Percentiles rank a stretch among this genome's conserved stretches.
Evolutionary conservation across 1,140 invertebrate genomes (phyloP).

Genomic region (Drosophila kurseongensis): DNA sequence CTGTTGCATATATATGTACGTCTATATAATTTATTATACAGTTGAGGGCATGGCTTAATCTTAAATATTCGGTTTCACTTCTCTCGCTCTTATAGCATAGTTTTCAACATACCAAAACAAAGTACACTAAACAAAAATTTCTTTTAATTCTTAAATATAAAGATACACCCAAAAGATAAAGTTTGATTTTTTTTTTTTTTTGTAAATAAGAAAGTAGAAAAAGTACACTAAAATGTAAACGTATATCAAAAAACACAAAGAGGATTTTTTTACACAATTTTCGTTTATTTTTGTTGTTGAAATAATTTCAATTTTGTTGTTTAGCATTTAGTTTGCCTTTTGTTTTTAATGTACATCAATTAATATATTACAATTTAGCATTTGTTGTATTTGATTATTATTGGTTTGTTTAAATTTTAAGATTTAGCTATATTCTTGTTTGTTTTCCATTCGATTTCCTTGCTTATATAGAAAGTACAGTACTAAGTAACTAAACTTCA

Average conservation of each 20-base stretch:
- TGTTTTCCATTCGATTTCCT: constrained; percentile 52
- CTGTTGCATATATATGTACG: constrained; percentile 41
- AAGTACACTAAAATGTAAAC: constrained; percentile 35
- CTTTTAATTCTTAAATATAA: constrained; percentile 39
- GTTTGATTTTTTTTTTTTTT: constrained; percentile 6
- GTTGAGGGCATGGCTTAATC: constrained; percentile 80
- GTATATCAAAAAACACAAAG: constrained; percentile 66
- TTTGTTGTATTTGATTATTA: constrained; percentile 67
- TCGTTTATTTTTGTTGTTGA: constrained; percentile 68
- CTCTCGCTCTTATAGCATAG: constrained; percentile 51
- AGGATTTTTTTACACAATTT: constrained; percentile 62
- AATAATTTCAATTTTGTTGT: constrained; percentile 61
- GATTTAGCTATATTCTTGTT: constrained; percentile 73
- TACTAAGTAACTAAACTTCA: constrained; percentile 79
- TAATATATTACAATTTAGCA: constrained; percentile 76
- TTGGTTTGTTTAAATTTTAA: constrained; percentile 67
- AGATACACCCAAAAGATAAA: constrained; percentile 41
- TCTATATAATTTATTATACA: constrained; percentile 80
- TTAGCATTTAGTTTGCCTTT: constrained; percentile 35
- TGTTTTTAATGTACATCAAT: constrained; percentile 68
- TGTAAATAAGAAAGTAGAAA: constrained; percentile 11
- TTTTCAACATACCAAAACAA: constrained; percentile 75
- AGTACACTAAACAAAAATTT: constrained; percentile 58
- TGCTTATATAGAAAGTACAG: constrained; percentile 68
- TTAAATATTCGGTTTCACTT: constrained; percentile 66